Percentiles rank a stretch among this genome's conserved stretches.
phyloP scores from a whole-genome alignment of 2,797 vertebrate species.

The Linurgus olivaceus region DNA sequence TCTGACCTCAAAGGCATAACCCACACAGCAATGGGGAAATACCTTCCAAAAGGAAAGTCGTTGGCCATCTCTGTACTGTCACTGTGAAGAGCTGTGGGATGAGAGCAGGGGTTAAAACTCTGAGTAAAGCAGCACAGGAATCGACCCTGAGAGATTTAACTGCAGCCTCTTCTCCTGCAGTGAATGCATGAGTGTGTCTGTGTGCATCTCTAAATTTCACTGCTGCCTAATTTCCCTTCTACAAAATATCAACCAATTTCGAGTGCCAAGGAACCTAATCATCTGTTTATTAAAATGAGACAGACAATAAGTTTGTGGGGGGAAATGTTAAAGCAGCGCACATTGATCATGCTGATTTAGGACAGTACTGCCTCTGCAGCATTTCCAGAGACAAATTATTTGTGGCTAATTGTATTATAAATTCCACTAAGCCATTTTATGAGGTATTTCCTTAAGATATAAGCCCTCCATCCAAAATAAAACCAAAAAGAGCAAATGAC shows the following conservation, averaged over 20 bases:
- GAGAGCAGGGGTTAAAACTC: neutral
- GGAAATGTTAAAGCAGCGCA: neutral
- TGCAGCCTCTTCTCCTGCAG: neutral
- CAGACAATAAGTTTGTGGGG: slow-evolving; percentile 29
- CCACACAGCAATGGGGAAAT: fast-evolving
- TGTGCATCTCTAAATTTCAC: neutral
- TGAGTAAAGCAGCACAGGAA: neutral
- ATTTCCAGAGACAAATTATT: neutral
- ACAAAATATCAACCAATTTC: neutral
- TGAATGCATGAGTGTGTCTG: neutral
- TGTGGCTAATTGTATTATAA: slow-evolving; percentile 55
- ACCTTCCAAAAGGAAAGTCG: neutral
- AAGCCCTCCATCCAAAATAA: neutral
- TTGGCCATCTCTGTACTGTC: neutral
- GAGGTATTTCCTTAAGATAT: slow-evolving; percentile 13
- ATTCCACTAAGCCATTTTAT: slow-evolving; percentile 18
- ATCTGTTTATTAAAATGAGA: slow-evolving; percentile 51
- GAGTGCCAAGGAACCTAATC: slow-evolving; percentile 5
- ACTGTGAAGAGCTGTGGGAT: neutral
- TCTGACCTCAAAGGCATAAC: neutral
- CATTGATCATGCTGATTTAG: slow-evolving; percentile 57
- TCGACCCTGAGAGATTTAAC: neutral
- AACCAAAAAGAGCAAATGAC: neutral
- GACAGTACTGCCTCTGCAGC: neutral
- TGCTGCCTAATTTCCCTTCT: neutral